Evolutionary conservation across 2,888 invertebrate species (phyloP), one percentile per base, ranked within the genome.

Genomic region (Ichneumoninae sp.): DNA sequence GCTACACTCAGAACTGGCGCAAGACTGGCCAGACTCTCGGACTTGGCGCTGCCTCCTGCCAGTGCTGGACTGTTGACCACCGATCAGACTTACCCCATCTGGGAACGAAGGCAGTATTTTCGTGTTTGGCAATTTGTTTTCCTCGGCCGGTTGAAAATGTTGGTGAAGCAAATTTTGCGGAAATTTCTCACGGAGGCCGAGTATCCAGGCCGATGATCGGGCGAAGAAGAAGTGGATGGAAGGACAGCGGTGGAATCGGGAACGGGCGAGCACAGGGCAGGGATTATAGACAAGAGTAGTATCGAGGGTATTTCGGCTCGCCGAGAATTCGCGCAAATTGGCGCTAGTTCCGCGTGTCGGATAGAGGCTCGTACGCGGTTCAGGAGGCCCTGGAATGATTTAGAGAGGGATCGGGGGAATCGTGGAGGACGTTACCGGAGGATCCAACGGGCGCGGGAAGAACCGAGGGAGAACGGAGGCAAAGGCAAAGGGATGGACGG

Each of bases 311-410:
- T 69, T 78, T 66, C 71, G 78, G 81, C 33, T 77, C 75, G 69
- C 65, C 47, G 71, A 78, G 83, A 85, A 85, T 85, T 78, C 70
- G 66, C 70, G 63, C 74, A 83, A 80, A 83, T 83, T 79, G 74
- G 69, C 78, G 73, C 76, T 80, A 71, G 81, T 50, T 68, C 70
- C 50, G 76, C 68, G 80, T 57, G 73, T 30, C 8, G 74, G 65
- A 47, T 65, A 33, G 50, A 50, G 47, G 74, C 63, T 19, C 63
- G 63, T 63, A 63, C 63, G 63, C n/a, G 63, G 63, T 6, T 33
- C 30, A 33, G 63, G 63, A 63, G 63, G 33, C 33, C 30, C 26
- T 10, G 50, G 33, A 65, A 47, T 65, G 50, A 65, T 63, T 65
- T 33, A 47, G 50, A 22, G 74, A 47, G 16, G 33, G 47, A 33